Evolutionary conservation across 2,113 vertebrate species (phyloP).

Genomic region (Halcyon malimbica): DNA sequence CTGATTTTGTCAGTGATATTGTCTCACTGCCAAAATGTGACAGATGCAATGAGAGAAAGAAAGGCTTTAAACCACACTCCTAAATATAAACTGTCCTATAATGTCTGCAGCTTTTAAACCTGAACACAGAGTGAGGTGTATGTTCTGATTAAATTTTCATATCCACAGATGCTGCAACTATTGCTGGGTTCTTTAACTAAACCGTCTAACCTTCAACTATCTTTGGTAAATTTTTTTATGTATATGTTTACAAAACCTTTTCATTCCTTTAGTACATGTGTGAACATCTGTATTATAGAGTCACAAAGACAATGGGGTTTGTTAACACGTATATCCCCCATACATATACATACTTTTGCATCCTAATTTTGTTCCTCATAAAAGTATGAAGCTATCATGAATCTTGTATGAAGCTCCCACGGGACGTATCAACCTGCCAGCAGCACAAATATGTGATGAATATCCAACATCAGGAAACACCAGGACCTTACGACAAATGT

Average conservation of each 20-base stretch:
- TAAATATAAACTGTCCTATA: neutral
- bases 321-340: neutral
- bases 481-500: neutral
- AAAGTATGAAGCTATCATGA: neutral
- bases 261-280: neutral
- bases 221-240: neutral
- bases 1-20: neutral
- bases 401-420: constrained; percentile 17
- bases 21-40: neutral
- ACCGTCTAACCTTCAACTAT: neutral
- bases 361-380: neutral
- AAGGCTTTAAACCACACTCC: neutral
- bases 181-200: neutral
- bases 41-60: neutral
- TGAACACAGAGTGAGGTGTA: neutral
- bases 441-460: neutral
- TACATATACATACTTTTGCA: neutral
- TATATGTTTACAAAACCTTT: neutral
- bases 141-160: neutral
- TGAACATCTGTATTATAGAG: neutral
- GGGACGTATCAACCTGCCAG: constrained; percentile 6
- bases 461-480: constrained; percentile 6
- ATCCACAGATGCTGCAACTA: neutral
- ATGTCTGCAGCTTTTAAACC: neutral
- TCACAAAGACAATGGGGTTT: neutral